phyloP scores from a whole-genome alignment of 2,888 invertebrate genomes.

The Plemyria rubiginata region DNA sequence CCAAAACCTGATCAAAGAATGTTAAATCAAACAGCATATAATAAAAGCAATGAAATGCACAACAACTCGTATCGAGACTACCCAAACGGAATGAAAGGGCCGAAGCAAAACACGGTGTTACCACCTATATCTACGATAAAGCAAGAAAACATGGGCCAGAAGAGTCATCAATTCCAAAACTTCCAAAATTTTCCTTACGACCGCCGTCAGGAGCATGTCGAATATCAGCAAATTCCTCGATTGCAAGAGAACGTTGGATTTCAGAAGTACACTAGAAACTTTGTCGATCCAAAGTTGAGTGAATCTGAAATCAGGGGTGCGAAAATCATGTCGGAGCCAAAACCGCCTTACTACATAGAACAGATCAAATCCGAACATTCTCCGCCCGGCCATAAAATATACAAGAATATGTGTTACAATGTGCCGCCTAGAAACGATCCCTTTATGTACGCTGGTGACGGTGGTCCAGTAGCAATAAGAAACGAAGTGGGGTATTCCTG shows the following conservation, averaged over 20 bases:
- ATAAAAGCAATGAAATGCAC: constrained; percentile 58
- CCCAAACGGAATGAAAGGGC: constrained; percentile 60
- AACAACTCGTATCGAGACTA: constrained; percentile 65
- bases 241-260: constrained; percentile 72
- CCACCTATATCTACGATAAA: constrained; percentile 83
- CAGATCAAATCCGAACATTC: constrained; percentile 83
- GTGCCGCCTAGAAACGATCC: constrained; percentile 72
- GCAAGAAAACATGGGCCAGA: constrained; percentile 76
- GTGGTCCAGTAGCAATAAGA: constrained; percentile 87
- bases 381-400: constrained; percentile 81
- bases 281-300: constrained; percentile 60
- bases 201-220: constrained; percentile 59
- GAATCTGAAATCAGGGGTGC: constrained; percentile 53
- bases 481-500: constrained; percentile 89
- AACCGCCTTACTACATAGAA: constrained; percentile 79
- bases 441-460: constrained; percentile 88
- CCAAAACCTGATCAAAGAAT: constrained; percentile 63
- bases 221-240: constrained; percentile 64
- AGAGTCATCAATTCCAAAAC: constrained; percentile 64
- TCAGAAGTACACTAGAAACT: constrained; percentile 72
- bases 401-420: constrained; percentile 76
- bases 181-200: constrained; percentile 70
- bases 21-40: constrained; percentile 57
- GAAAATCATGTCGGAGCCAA: constrained; percentile 59
- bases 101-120: constrained; percentile 65